Evolutionary conservation across 2,113 vertebrate species (phyloP).

Genomic region (Garra rufa): DNA sequence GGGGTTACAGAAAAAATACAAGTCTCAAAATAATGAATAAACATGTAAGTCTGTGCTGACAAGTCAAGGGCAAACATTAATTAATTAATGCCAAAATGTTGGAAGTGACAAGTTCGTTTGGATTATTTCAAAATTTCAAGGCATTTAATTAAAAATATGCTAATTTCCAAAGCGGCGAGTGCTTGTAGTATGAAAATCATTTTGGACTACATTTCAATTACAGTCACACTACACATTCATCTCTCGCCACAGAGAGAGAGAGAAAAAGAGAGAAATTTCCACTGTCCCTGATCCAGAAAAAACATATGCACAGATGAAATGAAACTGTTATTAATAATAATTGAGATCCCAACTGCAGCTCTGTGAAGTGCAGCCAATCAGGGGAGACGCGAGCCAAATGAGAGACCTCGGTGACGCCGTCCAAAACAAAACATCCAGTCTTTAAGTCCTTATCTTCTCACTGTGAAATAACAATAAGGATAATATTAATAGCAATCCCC

Average conservation of each 20-base stretch:
- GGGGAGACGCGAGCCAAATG: conserved; percentile 51
- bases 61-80: conserved; percentile 68
- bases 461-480: not conserved
- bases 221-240: conserved; percentile 55
- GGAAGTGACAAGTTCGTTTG: conserved; percentile 69
- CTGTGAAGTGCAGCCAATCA: conserved; percentile 52
- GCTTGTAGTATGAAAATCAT: conserved; percentile 69
- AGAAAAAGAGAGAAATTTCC: conserved; percentile 43
- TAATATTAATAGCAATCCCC: not conserved
- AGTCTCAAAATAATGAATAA: conserved; percentile 64
- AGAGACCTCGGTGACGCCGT: conserved; percentile 10
- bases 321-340: conserved; percentile 58
- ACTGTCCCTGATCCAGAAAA: conserved; percentile 51
- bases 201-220: conserved; percentile 74
- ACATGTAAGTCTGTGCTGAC: conserved; percentile 65
- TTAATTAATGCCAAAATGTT: conserved; percentile 68
- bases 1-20: conserved; percentile 46
- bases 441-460: conserved; percentile 5
- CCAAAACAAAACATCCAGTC: conserved; percentile 37
- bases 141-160: conserved; percentile 82
- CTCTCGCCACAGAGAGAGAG: conserved; percentile 49
- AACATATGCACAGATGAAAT: conserved; percentile 51
- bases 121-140: conserved; percentile 64
- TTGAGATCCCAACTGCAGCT: conserved; percentile 20
- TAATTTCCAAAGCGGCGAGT: conserved; percentile 74